Base-by-base conservation (phyloP, 2,888 invertebrate species). In the Dynastes tityus region DNA sequence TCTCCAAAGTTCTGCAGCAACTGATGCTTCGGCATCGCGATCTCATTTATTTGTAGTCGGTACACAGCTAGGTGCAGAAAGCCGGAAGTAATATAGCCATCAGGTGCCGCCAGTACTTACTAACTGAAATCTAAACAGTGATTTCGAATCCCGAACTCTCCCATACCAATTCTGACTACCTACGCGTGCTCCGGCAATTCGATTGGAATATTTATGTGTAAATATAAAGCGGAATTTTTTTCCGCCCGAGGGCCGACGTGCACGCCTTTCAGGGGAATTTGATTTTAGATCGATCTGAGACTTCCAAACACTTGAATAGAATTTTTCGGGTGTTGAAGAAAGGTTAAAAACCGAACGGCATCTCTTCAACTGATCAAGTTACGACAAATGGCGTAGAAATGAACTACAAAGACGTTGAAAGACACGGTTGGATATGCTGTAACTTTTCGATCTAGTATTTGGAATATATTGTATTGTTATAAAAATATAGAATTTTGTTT, bases 181-280 rank as follows among this genome's bases (percentile, higher is more conserved):
- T 63, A 65, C 74, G 32, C 79, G 16, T 63, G 78, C 76, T 78
- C 22, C 74, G 81, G 82, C 84, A 84, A 85, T 85, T 85, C 85
- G 81, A 85, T 85, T 84, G 84, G 82, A 84, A 85, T 84, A 85
- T 85, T 85, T 85, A 85, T 84, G 84, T 82, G 85, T 82, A 85
- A 85, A 85, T 84, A 85, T 80, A 78, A 82, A 74, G 64, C 81
- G 81, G 84, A 83, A 83, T 82, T 83, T 84, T 22, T 83, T 81
- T 80, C 80, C 80, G 78, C 80, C 78, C 78, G 29, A 63, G 68
- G 64, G 79, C 81, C 80, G 74, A 77, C 79, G 79, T 83, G 75
- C 81, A 78, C 80, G 80, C 81, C 80, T 78, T 82, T 80, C 80
- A 45, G 76, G 80, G 80, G 80, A 82, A 80, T 81, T 82, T 80